These are phyloP conservation scores for Plutomurus gul DNA, from an alignment of 1,140 invertebrate genomes.

Conservation along the genomic window DNA sequence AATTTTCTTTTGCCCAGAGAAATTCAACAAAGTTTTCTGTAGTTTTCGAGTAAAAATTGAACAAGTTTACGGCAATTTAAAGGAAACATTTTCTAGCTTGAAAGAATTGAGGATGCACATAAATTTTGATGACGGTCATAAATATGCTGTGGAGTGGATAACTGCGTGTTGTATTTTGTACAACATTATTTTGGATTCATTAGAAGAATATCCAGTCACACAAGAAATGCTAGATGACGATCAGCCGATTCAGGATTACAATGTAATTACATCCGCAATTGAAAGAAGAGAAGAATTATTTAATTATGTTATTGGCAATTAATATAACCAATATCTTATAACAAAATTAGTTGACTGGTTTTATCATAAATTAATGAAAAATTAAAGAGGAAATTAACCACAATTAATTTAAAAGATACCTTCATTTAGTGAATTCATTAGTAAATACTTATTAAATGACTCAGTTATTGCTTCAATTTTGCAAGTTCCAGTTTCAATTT, in stretches of 20 bases:
- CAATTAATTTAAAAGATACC: too few species aligned
- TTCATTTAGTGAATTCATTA: too few species aligned
- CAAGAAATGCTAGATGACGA: background rate
- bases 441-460: background rate
- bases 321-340: too few species aligned
- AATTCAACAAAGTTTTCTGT: background rate
- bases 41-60: background rate
- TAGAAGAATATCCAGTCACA: background rate
- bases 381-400: too few species aligned
- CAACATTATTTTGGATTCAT: background rate
- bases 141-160: background rate
- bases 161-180: background rate
- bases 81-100: background rate
- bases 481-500: background rate
- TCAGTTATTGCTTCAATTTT: background rate
- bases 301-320: too few species aligned
- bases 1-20: too few species aligned
- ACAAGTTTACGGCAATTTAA: background rate
- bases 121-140: background rate
- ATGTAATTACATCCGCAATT: background rate
- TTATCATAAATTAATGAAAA: too few species aligned
- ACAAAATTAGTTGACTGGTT: too few species aligned
- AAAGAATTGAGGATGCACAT: background rate
- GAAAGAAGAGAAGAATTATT: background rate
- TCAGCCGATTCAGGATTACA: background rate